Percentiles rank a stretch among this genome's conserved stretches.
Evolutionary conservation across 2,113 vertebrate genomes (phyloP).

Genomic region (Pavo muticus): DNA sequence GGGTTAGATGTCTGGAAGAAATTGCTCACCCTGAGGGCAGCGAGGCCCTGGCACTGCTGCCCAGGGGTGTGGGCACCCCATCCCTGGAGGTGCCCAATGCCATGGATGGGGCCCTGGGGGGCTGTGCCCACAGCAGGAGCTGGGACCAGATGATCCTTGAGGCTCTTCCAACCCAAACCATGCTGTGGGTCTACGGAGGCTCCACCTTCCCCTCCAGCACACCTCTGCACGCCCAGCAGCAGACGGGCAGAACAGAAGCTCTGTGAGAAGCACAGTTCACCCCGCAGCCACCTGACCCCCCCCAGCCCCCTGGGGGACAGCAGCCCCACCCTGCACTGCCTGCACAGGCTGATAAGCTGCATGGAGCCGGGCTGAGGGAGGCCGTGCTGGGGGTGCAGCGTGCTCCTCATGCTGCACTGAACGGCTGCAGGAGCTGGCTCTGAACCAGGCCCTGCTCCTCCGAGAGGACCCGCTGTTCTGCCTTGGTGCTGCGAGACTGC

Average conservation of each 20-base stretch:
- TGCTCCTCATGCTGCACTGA: too few relatives aligned
- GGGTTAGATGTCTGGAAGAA: neutral
- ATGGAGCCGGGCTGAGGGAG: neutral
- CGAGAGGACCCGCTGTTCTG: neutral
- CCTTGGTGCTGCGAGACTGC: neutral
- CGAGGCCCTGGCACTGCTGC: neutral
- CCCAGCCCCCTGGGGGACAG: neutral
- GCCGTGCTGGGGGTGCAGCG: neutral
- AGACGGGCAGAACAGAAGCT: fast-evolving
- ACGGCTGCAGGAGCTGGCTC: neutral
- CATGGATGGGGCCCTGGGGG: neutral
- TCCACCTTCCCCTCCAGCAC: neutral
- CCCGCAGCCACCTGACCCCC: neutral
- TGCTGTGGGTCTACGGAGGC: neutral
- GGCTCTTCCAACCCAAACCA: neutral
- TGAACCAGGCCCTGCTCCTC: neutral
- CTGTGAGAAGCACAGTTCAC: neutral
- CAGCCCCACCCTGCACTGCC: constrained; percentile 14
- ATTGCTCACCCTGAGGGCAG: neutral
- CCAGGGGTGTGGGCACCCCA: neutral
- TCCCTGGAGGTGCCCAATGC: neutral
- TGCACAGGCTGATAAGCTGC: constrained; percentile 47
- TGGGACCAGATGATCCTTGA: neutral
- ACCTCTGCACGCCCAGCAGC: fast-evolving
- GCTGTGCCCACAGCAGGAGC: neutral